These are phyloP conservation scores for Tiliqua scincoides DNA, from an alignment of 2,113 vertebrate species.

Conservation along the genomic window DNA sequence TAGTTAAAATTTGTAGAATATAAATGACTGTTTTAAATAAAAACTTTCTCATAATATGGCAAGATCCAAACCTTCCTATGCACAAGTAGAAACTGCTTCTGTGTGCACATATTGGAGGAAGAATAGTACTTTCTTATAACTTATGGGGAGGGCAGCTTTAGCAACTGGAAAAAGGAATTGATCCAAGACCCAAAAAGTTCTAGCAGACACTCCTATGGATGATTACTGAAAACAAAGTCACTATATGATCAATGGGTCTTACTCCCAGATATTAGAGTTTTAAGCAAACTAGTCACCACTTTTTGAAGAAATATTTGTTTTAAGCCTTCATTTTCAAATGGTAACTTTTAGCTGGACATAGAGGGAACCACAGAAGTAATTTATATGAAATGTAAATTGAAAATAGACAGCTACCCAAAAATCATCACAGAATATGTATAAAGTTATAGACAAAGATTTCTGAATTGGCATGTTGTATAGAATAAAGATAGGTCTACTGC, in stretches of 20 bases:
- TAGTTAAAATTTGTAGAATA: not conserved
- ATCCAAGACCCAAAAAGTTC: no score
- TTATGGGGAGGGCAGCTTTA: not conserved
- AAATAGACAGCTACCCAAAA: constrained; percentile 23
- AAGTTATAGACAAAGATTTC: not conserved
- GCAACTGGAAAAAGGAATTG: not conserved
- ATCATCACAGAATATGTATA: rapidly evolving
- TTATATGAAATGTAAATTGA: constrained; percentile 1
- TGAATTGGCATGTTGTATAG: not conserved
- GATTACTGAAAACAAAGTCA: not conserved
- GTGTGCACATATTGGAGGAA: not conserved
- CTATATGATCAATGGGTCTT: no score
- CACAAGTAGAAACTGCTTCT: not conserved
- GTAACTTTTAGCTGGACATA: not conserved
- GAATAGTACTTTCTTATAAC: not conserved
- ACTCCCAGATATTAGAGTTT: not conserved
- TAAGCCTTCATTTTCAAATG: constrained; percentile 16
- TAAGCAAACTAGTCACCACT: not conserved
- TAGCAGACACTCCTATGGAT: not conserved
- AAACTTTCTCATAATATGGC: not conserved
- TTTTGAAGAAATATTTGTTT: not conserved
- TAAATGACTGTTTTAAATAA: not conserved
- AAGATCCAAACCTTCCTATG: not conserved
- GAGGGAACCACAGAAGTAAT: constrained; percentile 47
- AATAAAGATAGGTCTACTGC: constrained; percentile 22